Percentiles rank a stretch among this genome's conserved stretches.
Evolutionary conservation across 2,113 vertebrate species (phyloP).

Genomic region (Riparia riparia): DNA sequence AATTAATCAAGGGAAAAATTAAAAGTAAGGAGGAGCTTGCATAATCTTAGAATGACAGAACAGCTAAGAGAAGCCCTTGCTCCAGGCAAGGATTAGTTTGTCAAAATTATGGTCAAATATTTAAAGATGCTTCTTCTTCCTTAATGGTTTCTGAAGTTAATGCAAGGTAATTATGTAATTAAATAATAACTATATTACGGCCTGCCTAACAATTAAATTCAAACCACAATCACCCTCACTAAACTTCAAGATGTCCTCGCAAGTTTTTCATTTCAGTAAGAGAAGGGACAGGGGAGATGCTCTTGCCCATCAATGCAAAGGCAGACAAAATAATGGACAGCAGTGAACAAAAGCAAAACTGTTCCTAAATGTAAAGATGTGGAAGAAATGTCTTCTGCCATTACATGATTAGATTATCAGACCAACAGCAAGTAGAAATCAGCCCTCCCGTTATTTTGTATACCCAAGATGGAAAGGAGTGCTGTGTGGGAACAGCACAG

Average conservation of each 20-base stretch:
- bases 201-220: neutral
- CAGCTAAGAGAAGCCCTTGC: conserved; percentile 10
- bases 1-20: conserved; percentile 72
- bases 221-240: neutral
- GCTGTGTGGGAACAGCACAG: neutral
- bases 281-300: neutral
- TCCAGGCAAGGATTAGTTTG: conserved; percentile 3
- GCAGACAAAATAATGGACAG: neutral
- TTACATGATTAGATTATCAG: neutral
- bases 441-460: neutral
- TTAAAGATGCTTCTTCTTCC: neutral
- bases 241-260: neutral
- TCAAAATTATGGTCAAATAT: conserved; percentile 35
- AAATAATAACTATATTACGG: neutral
- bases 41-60: conserved; percentile 33
- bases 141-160: conserved; percentile 19
- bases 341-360: neutral
- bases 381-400: neutral
- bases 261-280: neutral
- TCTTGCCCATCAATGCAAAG: neutral
- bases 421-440: neutral
- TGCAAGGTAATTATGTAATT: conserved; percentile 6
- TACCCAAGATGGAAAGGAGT: neutral
- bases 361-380: neutral
- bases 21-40: conserved; percentile 60